Evolutionary conservation across 2,888 invertebrate genomes (phyloP).

Genomic region (Cryptocephalus moraei): DNA sequence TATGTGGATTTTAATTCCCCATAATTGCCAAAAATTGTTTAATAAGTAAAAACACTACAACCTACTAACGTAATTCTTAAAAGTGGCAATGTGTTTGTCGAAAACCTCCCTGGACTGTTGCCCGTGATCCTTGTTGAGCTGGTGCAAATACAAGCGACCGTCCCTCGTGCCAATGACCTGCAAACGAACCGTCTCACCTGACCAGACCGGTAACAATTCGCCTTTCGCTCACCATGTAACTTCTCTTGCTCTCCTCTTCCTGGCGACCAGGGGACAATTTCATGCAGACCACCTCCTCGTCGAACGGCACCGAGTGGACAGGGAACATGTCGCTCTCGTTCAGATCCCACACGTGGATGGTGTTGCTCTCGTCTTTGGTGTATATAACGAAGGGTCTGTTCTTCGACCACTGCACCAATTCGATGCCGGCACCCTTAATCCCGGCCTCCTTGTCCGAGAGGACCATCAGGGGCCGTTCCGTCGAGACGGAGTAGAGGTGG

Average conservation of each 20-base stretch:
- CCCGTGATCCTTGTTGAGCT: slow-evolving; percentile 37
- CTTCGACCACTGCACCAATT: slow-evolving; percentile 43
- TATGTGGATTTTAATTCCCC: too few relatives aligned
- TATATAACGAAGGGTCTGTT: slow-evolving; percentile 43
- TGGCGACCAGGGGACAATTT: slow-evolving; percentile 35
- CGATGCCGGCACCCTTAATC: slow-evolving; percentile 28
- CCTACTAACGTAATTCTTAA: slow-evolving; percentile 39
- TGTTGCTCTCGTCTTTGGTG: slow-evolving; percentile 37
- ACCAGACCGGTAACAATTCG: not conserved
- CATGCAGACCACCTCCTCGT: slow-evolving; percentile 36
- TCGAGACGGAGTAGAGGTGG: slow-evolving; percentile 36
- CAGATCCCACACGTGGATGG: slow-evolving; percentile 45
- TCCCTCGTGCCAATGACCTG: slow-evolving; percentile 40
- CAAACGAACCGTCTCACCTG: slow-evolving; percentile 14
- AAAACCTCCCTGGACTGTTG: slow-evolving; percentile 32
- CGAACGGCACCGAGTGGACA: slow-evolving; percentile 36
- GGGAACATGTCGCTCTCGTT: slow-evolving; percentile 42
- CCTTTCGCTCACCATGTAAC: slow-evolving; percentile 37
- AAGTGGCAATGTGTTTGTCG: slow-evolving; percentile 36
- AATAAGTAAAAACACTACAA: slow-evolving; percentile 17
- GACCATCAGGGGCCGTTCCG: slow-evolving; percentile 36
- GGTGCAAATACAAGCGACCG: slow-evolving; percentile 39
- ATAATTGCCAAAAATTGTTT: not conserved
- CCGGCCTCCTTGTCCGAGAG: slow-evolving; percentile 30
- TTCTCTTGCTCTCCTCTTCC: slow-evolving; percentile 23